Evolutionary conservation across 2,888 invertebrate species (phyloP).

Genomic region (Dasypolia templi): DNA sequence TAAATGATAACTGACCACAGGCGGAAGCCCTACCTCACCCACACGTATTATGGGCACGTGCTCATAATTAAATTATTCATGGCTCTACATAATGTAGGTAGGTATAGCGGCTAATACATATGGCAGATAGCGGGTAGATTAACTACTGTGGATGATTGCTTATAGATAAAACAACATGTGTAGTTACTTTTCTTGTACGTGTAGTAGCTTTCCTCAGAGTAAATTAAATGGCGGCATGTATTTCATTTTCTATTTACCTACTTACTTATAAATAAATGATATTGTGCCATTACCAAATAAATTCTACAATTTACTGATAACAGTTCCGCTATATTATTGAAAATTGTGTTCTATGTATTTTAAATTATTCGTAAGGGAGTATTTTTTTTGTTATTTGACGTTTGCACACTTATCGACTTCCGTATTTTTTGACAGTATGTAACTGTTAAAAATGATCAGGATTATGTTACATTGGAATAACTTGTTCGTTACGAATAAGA

Average conservation of each 20-base stretch:
- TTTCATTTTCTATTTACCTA: constrained; percentile 44
- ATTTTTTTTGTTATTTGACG: too few species aligned
- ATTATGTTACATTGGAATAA: too few species aligned
- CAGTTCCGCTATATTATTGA: too few species aligned
- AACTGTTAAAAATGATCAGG: too few species aligned
- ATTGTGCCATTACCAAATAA: constrained; percentile 26
- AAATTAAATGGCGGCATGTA: constrained; percentile 24
- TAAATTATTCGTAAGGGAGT: constrained; percentile 63
- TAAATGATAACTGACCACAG: constrained; percentile 17
- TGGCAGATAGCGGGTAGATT: not conserved
- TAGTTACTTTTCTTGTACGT: not conserved
- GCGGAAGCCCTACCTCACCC: not conserved
- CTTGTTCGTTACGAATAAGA: too few species aligned
- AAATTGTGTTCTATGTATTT: too few species aligned
- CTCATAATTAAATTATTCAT: constrained; percentile 24
- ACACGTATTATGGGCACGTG: constrained; percentile 5
- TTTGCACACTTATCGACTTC: too few species aligned
- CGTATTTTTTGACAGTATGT: too few species aligned
- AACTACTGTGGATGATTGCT: not conserved
- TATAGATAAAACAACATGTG: constrained; percentile 13
- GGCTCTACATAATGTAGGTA: not conserved
- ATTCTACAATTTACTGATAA: too few species aligned
- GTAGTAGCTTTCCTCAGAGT: constrained; percentile 5
- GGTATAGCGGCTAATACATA: constrained; percentile 16
- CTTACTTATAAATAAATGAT: constrained; percentile 45